Conservation (phyloP, 2,888 invertebrate species). For the Cataglyphis altisquamis region DNA sequence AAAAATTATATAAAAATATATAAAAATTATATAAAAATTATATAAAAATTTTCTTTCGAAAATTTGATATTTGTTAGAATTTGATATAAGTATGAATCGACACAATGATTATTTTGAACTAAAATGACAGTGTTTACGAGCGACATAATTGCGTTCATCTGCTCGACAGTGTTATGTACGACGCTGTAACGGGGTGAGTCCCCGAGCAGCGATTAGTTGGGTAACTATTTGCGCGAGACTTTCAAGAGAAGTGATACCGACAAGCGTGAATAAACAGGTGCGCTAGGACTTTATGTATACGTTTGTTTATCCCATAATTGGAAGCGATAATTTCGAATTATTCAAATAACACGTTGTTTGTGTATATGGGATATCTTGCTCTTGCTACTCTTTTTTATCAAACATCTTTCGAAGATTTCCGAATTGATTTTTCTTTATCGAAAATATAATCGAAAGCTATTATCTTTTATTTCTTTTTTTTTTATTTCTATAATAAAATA, state of each 20-base stretch:
- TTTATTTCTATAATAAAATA: neutral
- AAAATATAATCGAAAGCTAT: neutral
- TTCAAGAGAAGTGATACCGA: constrained; percentile 46
- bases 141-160: constrained; percentile 47
- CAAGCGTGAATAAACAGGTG: constrained; percentile 49
- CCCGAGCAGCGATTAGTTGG: constrained; percentile 44
- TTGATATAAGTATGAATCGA: constrained; percentile 1
- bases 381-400: neutral
- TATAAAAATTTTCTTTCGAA: neutral
- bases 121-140: constrained; percentile 29
- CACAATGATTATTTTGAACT: constrained; percentile 8
- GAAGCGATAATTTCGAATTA: constrained; percentile 68
- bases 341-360: constrained; percentile 44
- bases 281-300: constrained; percentile 9
- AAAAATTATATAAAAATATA: too few relatives aligned
- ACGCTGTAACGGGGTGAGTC: constrained; percentile 29
- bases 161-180: constrained; percentile 16
- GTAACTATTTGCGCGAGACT: constrained; percentile 56
- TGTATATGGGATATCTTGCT: constrained; percentile 32
- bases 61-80: neutral
- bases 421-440: neutral
- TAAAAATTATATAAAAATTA: too few relatives aligned
- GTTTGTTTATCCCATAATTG: constrained; percentile 56
- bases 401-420: neutral
- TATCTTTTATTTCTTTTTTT: neutral